These are phyloP conservation scores for Drosophila putrida DNA, from an alignment of 2,888 invertebrate genomes.

Conservation along the genomic window DNA sequence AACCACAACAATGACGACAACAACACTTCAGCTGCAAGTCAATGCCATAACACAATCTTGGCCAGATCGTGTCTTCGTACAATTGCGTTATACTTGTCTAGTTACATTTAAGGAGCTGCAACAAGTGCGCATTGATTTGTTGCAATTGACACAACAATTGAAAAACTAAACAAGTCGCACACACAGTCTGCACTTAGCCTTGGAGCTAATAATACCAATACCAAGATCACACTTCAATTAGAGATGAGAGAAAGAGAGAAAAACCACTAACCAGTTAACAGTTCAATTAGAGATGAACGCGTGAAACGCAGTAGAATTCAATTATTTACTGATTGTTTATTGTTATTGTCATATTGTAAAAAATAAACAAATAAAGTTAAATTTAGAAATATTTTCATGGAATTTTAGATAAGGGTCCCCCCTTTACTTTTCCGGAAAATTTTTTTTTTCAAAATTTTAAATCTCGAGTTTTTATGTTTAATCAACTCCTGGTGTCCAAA, in stretches of 20 bases:
- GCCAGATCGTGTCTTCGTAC: constrained; percentile 39
- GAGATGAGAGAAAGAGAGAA: constrained; percentile 9
- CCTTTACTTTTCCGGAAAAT: no score
- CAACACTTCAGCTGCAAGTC: constrained; percentile 27
- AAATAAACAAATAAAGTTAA: neutral
- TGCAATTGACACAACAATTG: constrained; percentile 79
- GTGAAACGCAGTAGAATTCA: neutral
- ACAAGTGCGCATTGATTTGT: constrained; percentile 61
- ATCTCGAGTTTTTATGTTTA: no score
- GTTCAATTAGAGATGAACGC: constrained; percentile 8
- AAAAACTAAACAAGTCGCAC: constrained; percentile 50
- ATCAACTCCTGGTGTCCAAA: no score
- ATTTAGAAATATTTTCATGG: no score
- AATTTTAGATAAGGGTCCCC: no score
- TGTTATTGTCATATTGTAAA: no score
- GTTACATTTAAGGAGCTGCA: constrained; percentile 68
- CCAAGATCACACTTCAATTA: constrained; percentile 26
- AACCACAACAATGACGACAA: constrained; percentile 12
- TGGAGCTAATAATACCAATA: constrained; percentile 65
- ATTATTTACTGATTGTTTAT: neutral
- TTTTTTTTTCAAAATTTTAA: no score
- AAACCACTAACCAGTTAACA: neutral
- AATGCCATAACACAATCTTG: constrained; percentile 51
- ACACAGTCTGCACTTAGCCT: constrained; percentile 71
- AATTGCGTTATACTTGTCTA: constrained; percentile 22